Evolutionary conservation across 2,888 invertebrate genomes (phyloP), one percentile per base, ranked within the genome.

Genomic region (Pachliopta kotzebuea): DNA sequence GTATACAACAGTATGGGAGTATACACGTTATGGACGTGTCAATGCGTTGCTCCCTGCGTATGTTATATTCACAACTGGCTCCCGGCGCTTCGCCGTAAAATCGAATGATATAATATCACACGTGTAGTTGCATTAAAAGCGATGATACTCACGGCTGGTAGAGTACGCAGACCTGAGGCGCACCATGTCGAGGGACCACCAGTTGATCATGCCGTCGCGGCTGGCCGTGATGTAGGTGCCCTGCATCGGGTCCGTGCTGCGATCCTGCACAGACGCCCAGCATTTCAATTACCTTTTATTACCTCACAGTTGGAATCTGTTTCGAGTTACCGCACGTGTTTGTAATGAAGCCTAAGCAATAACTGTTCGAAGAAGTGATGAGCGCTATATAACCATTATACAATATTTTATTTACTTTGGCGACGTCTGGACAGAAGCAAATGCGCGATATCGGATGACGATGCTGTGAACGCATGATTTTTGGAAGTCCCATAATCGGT

Each of bases 181-280:
- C n/a, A 92, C 91, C 91, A 96, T 93, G 73, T 95, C 94, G 20
- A 95, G 82, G 0, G 95, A 93, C 96, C 96, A 97, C 84, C 96
- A 95, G 79, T 95, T 95, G 70, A 97, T 92, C 72, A 93, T 88
- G 0, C 97, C 97, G 76, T 96, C 96, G 71, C 94, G 94, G 74
- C 96, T 96, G 37, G 94, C 94, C 0, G 96, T 95, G 68, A 96
- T 81, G 83, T 96, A 96, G 72, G 93, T 92, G 54, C 96, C 96
- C 66, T 93, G 93, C 69, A 93, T 89, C 69, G 93, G 93, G 73
- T 92, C 93, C 17, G 89, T 91, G 18, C 82, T 89, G 68, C 93
- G 90, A 73, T 93, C 92, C 90, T 93, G 80, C 52, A 50, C 49
- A 45, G 37, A 37, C 11, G 37, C 37, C 14, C 14, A 11, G 11